These are phyloP conservation scores for Macaria notata DNA, from an alignment of 2,888 invertebrate species.

Conservation along the genomic window DNA sequence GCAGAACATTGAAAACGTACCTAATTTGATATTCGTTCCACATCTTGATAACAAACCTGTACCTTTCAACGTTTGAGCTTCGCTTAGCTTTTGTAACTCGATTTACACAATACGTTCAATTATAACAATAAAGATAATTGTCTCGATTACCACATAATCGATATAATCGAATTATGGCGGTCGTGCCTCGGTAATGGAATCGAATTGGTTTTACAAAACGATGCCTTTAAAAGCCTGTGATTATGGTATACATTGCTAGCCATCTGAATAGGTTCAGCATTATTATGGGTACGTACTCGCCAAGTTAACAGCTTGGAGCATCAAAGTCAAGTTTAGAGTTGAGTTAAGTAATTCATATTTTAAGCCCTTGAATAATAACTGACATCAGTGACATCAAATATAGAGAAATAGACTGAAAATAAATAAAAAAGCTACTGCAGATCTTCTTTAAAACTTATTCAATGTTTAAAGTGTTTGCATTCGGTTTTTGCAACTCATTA, in stretches of 20 bases:
- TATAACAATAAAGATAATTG: slow-evolving; percentile 36
- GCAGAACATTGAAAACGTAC: slow-evolving; percentile 5
- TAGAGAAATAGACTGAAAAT: no score
- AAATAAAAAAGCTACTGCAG: no score
- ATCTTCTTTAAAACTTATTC: no score
- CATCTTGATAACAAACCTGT: slow-evolving; percentile 12
- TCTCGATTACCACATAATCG: slow-evolving; percentile 34
- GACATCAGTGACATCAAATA: no score
- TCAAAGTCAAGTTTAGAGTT: no score
- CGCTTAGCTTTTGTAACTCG: slow-evolving; percentile 21
- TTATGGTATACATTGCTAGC: background rate
- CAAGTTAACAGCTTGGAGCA: no score
- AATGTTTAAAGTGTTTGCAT: no score
- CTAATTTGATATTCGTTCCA: slow-evolving; percentile 10
- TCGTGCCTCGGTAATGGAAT: slow-evolving; percentile 25
- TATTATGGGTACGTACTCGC: no score
- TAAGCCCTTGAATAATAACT: no score
- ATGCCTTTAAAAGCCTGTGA: slow-evolving; percentile 15
- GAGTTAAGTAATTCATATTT: no score
- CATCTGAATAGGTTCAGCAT: no score
- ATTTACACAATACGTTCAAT: slow-evolving; percentile 32
- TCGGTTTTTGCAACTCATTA: no score
- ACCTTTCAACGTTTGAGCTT: slow-evolving; percentile 10
- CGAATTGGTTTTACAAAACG: slow-evolving; percentile 17
- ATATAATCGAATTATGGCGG: slow-evolving; percentile 34